phyloP scores from a whole-genome alignment of 1,140 invertebrate species.

The Drosophila setifemur region DNA sequence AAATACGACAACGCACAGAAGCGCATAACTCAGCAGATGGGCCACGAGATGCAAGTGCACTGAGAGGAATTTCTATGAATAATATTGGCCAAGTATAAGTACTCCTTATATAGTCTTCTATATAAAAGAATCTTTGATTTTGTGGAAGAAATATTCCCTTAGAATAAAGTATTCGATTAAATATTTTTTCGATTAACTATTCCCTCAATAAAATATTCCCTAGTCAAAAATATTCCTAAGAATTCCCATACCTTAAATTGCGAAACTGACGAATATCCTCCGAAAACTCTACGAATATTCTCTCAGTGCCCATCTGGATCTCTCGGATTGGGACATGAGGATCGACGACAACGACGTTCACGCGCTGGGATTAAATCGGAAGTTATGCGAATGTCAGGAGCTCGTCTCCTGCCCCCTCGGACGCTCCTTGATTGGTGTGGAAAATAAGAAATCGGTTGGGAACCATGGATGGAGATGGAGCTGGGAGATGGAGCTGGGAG shows the following conservation, averaged over 20 bases:
- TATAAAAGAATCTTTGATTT: no score
- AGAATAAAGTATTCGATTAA: no score
- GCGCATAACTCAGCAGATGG: slow-evolving; percentile 67
- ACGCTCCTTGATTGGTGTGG: slow-evolving; percentile 47
- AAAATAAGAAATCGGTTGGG: neutral
- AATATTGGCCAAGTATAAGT: no score
- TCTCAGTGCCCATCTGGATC: neutral
- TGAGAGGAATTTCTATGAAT: no score
- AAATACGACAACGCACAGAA: slow-evolving; percentile 78
- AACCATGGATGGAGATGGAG: neutral
- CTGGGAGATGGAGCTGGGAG: neutral
- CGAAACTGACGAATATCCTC: no score
- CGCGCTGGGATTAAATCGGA: slow-evolving; percentile 78
- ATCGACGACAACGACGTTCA: slow-evolving; percentile 57
- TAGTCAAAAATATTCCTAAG: no score
- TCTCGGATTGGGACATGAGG: slow-evolving; percentile 26
- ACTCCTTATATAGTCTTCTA: no score
- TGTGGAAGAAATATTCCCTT: no score
- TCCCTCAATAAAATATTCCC: no score
- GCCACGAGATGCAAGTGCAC: neutral
- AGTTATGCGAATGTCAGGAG: slow-evolving; percentile 77
- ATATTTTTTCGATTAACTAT: no score
- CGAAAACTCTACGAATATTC: no score
- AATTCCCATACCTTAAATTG: no score
- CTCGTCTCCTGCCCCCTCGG: slow-evolving; percentile 20